Base-by-base conservation (phyloP, 2,797 vertebrate species). In the Ara ararauna region DNA sequence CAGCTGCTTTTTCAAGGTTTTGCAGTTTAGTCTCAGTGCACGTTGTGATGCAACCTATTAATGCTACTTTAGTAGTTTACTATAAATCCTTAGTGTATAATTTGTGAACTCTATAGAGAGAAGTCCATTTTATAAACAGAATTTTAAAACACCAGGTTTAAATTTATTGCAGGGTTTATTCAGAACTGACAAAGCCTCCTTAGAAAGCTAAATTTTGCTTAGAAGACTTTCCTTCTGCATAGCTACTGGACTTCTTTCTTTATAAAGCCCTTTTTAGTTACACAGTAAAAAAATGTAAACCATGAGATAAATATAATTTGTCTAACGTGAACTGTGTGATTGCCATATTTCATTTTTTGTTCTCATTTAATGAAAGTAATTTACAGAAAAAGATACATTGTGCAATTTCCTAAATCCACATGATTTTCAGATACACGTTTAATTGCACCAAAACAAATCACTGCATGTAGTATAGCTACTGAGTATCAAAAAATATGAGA, bases 131-230 rank as follows among this genome's bases (percentile, higher is more conserved):
- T 85, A 95, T 94, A 97, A 94, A 96, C 87, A 91, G 48, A 82
- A 82, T 62, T 95, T 93, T 94, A 93, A 95, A 95, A 89, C 58
- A 74, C 70, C 72, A 58, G 40, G 60, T 88, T 95, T 90, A 94
- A 75, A 89, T 96, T 95, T 93, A 89, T 93, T 94, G 86, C 61
- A 54, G 54, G n/a, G 71, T 88, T 94, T 87, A 92, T 89, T 95
- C 93, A 76, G 74, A 78, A 87, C 61, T 90, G 87, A 97, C 95
- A 94, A 96, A 93, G 85, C 50, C 91, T 85, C 65, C 83, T 95
- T 82, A 96, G 93, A 94, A 96, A 86, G 67, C 19, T 38, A 45
- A 87, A 67, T 90, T 95, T 87, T 88, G 60, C 58, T 90, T 74
- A 88, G 74, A 93, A 90, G 83, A 36, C 50, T 89, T 92, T 87